These are phyloP conservation scores for Phyllopteryx taeniolatus DNA, from an alignment of 2,113 vertebrate species.

Conservation along the genomic window DNA sequence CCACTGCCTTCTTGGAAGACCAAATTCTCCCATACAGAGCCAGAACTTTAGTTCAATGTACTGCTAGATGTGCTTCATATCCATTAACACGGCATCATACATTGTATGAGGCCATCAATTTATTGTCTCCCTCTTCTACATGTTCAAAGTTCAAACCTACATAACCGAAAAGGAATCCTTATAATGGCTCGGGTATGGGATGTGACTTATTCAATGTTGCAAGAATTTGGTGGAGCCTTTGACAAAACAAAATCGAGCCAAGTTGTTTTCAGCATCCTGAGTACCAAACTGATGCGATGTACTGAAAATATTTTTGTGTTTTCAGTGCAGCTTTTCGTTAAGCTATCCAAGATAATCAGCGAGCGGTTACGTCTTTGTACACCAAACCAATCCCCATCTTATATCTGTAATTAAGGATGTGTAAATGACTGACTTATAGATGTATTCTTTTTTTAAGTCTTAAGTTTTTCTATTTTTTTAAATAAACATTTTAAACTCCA, in stretches of 20 bases:
- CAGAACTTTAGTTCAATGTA: constrained; percentile 9
- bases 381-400: constrained; percentile 43
- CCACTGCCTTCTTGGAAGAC: constrained; percentile 61
- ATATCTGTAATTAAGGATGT: constrained; percentile 38
- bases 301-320: neutral
- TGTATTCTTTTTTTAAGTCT: constrained; percentile 83
- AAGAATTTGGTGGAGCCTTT: constrained; percentile 6
- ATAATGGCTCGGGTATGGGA: constrained; percentile 11
- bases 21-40: constrained; percentile 40
- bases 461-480: constrained; percentile 90
- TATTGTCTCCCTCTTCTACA: constrained; percentile 1
- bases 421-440: constrained; percentile 57
- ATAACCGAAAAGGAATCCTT: constrained; percentile 24
- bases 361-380: constrained; percentile 16
- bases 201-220: neutral
- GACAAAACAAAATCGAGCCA: constrained; percentile 6
- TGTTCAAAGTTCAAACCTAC: constrained; percentile 32
- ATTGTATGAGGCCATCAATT: neutral
- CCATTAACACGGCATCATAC: neutral
- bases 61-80: neutral
- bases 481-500: constrained; percentile 86
- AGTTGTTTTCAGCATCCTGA: neutral
- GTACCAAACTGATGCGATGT: constrained; percentile 14
- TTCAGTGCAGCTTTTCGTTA: constrained; percentile 17
- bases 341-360: constrained; percentile 8